Percentiles rank a stretch among this genome's conserved stretches.
phyloP scores from a whole-genome alignment of 2,797 vertebrate species.

The Sebastes kiyomatsui region DNA sequence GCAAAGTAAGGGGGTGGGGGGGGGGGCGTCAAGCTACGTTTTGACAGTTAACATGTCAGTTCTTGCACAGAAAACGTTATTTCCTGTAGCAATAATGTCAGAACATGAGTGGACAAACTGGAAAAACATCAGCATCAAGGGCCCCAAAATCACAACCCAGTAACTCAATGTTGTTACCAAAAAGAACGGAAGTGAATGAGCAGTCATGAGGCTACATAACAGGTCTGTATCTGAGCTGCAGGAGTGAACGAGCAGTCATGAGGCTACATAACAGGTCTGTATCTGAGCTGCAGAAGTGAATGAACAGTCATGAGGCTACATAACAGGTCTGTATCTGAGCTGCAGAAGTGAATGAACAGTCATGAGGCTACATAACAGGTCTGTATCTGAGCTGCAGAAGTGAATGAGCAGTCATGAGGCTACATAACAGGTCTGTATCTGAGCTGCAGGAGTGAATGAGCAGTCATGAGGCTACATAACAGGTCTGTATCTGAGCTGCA shows the following conservation, averaged over 20 bases:
- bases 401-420: too few species aligned
- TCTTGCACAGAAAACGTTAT: neutral
- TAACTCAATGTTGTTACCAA: neutral
- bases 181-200: neutral
- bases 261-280: too few species aligned
- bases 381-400: neutral
- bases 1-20: neutral
- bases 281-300: too few species aligned
- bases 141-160: neutral
- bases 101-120: neutral
- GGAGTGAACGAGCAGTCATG: too few species aligned
- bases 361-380: neutral
- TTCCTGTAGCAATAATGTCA: neutral
- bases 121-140: neutral
- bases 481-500: neutral
- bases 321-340: neutral
- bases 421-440: neutral
- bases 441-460: too few species aligned
- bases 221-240: neutral
- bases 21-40: neutral
- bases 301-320: too few species aligned
- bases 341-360: too few species aligned
- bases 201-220: rapidly evolving
- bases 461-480: rapidly evolving
- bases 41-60: constrained; percentile 12